Evolutionary conservation across 2,113 vertebrate species (phyloP).

Genomic region (Phyllostomus hastatus): DNA sequence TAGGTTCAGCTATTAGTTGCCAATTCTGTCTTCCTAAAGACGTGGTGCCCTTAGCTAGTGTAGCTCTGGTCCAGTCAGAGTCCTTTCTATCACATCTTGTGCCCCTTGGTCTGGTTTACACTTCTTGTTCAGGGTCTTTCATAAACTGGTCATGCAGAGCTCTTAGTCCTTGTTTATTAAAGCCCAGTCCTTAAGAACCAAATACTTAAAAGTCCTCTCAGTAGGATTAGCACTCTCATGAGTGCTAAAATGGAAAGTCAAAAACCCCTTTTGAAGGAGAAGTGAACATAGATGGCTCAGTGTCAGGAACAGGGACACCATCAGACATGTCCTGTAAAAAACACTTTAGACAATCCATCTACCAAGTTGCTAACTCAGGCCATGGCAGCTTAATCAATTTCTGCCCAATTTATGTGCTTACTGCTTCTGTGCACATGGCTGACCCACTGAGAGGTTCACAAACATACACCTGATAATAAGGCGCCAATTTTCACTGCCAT

Average conservation of each 20-base stretch:
- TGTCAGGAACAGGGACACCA: neutral
- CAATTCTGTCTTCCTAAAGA: neutral
- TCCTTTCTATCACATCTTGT: neutral
- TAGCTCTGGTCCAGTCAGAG: neutral
- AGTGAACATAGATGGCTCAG: neutral
- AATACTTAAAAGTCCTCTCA: neutral
- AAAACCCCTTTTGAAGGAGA: neutral
- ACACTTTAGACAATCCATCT: neutral
- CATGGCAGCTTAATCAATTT: neutral
- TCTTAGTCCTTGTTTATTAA: neutral
- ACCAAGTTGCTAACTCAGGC: neutral
- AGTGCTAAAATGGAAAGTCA: neutral
- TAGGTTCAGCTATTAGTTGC: neutral
- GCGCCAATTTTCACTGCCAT: neutral
- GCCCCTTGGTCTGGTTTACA: neutral
- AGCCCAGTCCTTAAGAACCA: neutral
- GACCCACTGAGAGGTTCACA: neutral
- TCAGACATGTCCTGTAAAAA: neutral
- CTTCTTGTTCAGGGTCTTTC: neutral
- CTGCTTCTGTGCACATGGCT: neutral
- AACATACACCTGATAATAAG: neutral
- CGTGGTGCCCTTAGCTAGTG: neutral
- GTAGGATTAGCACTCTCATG: neutral
- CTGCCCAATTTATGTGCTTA: neutral
- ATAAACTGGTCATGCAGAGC: neutral